phyloP scores from a whole-genome alignment of 2,113 vertebrate genomes.

The Pao palembangensis region DNA sequence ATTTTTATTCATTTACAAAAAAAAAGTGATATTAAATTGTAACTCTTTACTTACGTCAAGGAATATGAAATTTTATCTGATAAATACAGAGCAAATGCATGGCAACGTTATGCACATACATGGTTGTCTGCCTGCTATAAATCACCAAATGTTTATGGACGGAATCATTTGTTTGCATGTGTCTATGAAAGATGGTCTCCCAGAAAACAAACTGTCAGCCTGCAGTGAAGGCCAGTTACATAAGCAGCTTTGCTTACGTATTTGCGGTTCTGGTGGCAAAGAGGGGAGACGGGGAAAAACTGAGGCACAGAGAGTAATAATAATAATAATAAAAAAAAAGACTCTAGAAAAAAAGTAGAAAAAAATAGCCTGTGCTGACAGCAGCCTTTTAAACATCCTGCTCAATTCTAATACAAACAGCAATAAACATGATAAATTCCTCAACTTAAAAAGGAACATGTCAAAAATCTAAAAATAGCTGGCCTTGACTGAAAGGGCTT shows the following conservation, averaged over 20 bases:
- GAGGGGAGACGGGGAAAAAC: conserved; percentile 2
- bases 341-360: conserved; percentile 18
- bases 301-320: conserved; percentile 14
- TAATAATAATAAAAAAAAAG: conserved; percentile 18
- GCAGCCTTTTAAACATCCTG: conserved; percentile 40
- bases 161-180: conserved; percentile 23
- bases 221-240: conserved; percentile 43
- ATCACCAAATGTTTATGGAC: conserved; percentile 22
- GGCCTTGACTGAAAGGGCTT: conserved; percentile 16
- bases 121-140: conserved; percentile 5
- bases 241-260: conserved; percentile 55
- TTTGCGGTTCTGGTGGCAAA: conserved; percentile 47
- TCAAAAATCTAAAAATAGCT: conserved; percentile 48
- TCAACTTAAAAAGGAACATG: conserved; percentile 8
- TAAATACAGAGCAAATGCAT: not conserved
- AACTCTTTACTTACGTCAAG: no score
- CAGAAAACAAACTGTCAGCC: conserved; percentile 38
- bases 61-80: no score
- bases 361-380: conserved; percentile 19
- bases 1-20: no score
- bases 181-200: conserved; percentile 30
- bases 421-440: conserved; percentile 31
- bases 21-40: no score
- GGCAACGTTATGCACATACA: not conserved
- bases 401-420: conserved; percentile 27